Conservation (phyloP, 30 jellyfish, hydroid and myxozoan species). For the Hydractinia symbiolongicarpus region DNA sequence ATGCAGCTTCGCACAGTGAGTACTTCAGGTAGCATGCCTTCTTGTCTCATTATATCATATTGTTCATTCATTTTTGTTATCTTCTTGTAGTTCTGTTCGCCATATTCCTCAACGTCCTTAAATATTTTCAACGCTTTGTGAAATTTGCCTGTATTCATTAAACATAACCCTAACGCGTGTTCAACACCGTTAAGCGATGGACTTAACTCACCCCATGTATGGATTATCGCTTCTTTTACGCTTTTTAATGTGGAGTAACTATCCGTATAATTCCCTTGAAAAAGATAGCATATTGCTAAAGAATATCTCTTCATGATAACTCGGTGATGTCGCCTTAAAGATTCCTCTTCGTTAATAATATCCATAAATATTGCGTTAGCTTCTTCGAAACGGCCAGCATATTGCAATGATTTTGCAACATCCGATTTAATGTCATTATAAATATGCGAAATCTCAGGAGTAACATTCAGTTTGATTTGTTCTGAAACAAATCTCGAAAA, state of each 20-base stretch:
- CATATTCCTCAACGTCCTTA: not conserved
- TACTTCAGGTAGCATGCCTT: conserved; percentile 10
- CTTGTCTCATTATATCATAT: conserved; percentile 5
- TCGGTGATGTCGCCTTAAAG: not conserved
- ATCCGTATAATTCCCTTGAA: conserved; percentile 14
- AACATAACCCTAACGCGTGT: conserved; percentile 1
- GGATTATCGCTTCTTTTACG: not conserved
- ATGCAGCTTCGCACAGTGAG: conserved; percentile 7
- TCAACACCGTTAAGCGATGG: not conserved
- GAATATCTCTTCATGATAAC: not conserved
- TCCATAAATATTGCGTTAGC: not conserved
- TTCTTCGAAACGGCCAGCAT: not conserved
- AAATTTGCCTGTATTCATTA: not conserved
- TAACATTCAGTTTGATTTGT: not conserved
- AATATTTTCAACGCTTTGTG: not conserved
- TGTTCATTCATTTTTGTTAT: not conserved
- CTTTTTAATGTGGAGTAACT: not conserved
- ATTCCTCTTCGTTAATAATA: not conserved
- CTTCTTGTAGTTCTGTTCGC: not conserved
- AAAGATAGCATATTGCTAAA: not conserved
- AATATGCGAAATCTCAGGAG: not conserved
- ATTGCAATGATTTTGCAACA: conserved; percentile 14
- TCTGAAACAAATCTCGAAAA: not conserved
- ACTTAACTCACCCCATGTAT: not conserved
- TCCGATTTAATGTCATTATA: not conserved